Conservation (phyloP, 2,113 vertebrate genomes). For the Gnathonemus echidnorhynchus region DNA sequence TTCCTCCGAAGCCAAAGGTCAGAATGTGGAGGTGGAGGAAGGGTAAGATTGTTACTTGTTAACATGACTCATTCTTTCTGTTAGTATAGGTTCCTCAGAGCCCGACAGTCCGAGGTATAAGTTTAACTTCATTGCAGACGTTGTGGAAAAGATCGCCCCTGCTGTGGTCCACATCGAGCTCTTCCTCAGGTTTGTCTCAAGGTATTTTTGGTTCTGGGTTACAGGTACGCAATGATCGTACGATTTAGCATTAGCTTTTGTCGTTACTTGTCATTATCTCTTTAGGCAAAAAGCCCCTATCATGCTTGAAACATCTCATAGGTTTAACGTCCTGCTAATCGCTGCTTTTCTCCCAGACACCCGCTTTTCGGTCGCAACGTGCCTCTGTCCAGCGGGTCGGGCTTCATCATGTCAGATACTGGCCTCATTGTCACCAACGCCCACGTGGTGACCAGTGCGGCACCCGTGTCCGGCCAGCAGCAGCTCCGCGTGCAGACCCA, state of each 20-base stretch:
- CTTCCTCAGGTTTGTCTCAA: slow-evolving; percentile 69
- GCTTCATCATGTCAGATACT: slow-evolving; percentile 77
- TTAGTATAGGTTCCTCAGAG: slow-evolving; percentile 72
- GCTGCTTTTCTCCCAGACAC: slow-evolving; percentile 56
- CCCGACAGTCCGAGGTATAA: slow-evolving; percentile 79
- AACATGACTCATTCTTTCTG: slow-evolving; percentile 63
- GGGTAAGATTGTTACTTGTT: slow-evolving; percentile 20
- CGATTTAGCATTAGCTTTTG: not conserved
- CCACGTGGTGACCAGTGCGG: slow-evolving; percentile 74
- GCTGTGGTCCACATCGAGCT: slow-evolving; percentile 93
- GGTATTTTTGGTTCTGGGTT: not conserved
- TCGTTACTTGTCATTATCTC: not conserved
- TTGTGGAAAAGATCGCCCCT: slow-evolving; percentile 91
- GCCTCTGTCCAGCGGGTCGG: slow-evolving; percentile 83
- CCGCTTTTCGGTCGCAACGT: slow-evolving; percentile 79
- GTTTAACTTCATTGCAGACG: slow-evolving; percentile 96
- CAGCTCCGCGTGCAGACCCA: slow-evolving; percentile 82
- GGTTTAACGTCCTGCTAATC: not conserved
- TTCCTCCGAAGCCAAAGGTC: not conserved
- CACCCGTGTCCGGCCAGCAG: slow-evolving; percentile 60
- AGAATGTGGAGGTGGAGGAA: not conserved
- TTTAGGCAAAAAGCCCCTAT: not conserved
- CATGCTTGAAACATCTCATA: not conserved
- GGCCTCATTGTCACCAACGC: slow-evolving; percentile 90
- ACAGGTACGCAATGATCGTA: not conserved